Evolutionary conservation across 2,797 vertebrate genomes (phyloP), one percentile per base, ranked within the genome.

Genomic region (Uromys caudimaculatus): DNA sequence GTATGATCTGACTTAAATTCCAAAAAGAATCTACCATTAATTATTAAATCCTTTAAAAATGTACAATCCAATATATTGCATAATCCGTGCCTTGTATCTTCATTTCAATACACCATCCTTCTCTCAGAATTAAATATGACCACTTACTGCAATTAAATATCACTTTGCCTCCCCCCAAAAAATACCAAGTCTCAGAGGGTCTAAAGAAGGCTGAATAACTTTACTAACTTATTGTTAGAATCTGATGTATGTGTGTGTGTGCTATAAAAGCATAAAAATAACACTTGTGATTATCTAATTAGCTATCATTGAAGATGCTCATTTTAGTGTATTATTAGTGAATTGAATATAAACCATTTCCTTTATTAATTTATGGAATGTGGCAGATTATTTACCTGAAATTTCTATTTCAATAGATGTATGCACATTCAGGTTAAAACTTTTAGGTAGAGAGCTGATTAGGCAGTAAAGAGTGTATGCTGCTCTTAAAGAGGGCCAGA

Each of bases 21-120:
- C 90, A 75, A 71, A 96, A 93, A 91, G 3, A 29, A 50, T 67
- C 60, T 89, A 58, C 58, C 75, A 79, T 77, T 93, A 95, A 82
- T 69, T 47, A 69, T 67, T 67, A 94, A 95, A 95, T 85, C 75
- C 3, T n/a, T 93, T 71, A 87, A 95, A 86, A 78, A 90, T 76
- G 64, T 71, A 91, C 85, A 64, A 94, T 16, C 54, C 0, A 54
- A 27, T 54, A 23, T 76, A 47, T 58, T 97, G 21, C 24, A 60
- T 92, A 90, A 95, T 14, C 29, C 84, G 73, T 93, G 75, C 64
- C 38, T 89, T 86, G 44, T 52, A 67, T 75, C 41, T 94, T 64
- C 93, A 91, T 85, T 6, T n/a, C 41, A 88, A 77, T 44, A 73
- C 27, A 52, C 10, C 21, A 14, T 56, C 41, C 21, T 93, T 27